These are phyloP conservation scores for Hymenopus coronatus DNA, from an alignment of 2,888 invertebrate genomes.

Conservation along the genomic window DNA sequence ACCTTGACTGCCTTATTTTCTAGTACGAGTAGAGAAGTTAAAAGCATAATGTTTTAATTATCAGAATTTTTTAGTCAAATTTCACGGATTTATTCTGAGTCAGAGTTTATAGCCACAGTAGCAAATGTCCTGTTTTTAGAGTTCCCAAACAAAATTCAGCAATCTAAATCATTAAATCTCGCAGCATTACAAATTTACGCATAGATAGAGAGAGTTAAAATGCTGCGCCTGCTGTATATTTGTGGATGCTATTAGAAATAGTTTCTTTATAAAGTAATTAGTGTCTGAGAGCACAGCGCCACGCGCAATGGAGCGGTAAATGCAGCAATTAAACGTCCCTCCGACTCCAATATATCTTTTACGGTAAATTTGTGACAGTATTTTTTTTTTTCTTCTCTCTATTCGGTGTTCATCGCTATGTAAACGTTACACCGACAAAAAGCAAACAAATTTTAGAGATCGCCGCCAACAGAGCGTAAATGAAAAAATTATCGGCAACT, in stretches of 20 bases:
- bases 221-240: neutral
- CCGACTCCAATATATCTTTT: neutral
- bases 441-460: neutral
- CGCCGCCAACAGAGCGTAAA: neutral
- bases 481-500: neutral
- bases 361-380: neutral
- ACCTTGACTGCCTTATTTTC: no score
- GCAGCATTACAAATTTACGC: no score
- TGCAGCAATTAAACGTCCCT: neutral
- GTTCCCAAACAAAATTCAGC: no score
- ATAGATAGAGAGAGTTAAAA: neutral
- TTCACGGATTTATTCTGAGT: no score
- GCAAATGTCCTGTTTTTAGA: no score
- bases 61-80: no score
- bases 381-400: neutral
- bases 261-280: neutral
- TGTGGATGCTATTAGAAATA: neutral
- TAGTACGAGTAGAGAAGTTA: no score
- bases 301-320: neutral
- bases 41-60: no score
- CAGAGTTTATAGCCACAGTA: no score
- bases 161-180: no score
- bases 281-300: no score
- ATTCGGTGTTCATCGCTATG: neutral
- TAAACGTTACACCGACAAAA: neutral